These are phyloP conservation scores for Copsychus sechellarum DNA, from an alignment of 2,113 vertebrate genomes.

Conservation along the genomic window DNA sequence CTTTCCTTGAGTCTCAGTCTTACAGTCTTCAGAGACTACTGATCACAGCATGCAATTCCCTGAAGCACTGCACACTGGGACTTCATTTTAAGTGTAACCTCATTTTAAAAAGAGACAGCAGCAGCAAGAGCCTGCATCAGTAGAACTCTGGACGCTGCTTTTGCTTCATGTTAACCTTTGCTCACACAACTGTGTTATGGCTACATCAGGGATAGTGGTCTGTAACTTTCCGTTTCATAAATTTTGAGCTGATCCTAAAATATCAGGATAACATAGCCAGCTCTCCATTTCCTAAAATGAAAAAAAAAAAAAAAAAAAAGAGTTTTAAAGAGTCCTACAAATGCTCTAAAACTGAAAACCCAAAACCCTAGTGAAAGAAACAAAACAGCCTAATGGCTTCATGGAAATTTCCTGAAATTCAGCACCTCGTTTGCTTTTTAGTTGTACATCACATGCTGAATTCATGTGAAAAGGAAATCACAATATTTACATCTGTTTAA, in stretches of 20 bases:
- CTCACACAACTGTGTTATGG: not conserved
- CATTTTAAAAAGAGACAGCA: not conserved
- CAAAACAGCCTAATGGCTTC: not conserved
- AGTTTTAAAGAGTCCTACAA: not conserved
- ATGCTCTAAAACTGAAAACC: conserved; percentile 16
- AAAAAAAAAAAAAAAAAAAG: not conserved
- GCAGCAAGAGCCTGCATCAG: not conserved
- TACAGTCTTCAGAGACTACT: conserved; percentile 60
- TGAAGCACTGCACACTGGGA: conserved; percentile 39
- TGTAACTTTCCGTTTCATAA: conserved; percentile 24
- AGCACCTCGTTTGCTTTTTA: conserved; percentile 35
- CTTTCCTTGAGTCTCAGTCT: conserved; percentile 44
- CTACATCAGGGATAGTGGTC: not conserved
- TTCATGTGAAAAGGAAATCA: conserved; percentile 59
- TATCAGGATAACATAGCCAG: not conserved
- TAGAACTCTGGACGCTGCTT: not conserved
- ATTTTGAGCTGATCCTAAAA: not conserved
- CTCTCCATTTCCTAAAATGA: not conserved
- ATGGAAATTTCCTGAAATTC: conserved; percentile 51
- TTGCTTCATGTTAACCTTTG: conserved; percentile 38
- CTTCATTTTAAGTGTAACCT: conserved; percentile 52
- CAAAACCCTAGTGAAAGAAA: conserved; percentile 16
- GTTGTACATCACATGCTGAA: conserved; percentile 44
- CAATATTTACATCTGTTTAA: conserved; percentile 58
- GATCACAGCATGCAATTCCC: conserved; percentile 67